Evolutionary conservation across 2,888 invertebrate species (phyloP).

Genomic region (Aspidapion aeneum): DNA sequence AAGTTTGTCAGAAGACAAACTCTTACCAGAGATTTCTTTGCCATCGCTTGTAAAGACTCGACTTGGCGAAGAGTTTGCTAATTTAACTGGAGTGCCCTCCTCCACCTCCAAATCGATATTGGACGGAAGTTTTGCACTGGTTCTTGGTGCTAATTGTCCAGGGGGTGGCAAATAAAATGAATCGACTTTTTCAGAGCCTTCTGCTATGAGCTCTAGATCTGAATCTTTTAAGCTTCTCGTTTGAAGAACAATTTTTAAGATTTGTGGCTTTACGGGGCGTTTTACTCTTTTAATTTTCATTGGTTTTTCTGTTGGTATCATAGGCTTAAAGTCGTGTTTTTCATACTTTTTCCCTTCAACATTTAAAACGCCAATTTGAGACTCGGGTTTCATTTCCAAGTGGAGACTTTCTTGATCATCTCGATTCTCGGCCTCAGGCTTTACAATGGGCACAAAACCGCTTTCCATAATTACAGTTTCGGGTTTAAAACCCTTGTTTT

Average conservation of each 20-base stretch:
- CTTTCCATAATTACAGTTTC: slow-evolving; percentile 78
- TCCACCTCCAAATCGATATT: slow-evolving; percentile 48
- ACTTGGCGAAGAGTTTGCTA: slow-evolving; percentile 45
- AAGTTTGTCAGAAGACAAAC: slow-evolving; percentile 52
- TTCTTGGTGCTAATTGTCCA: slow-evolving; percentile 42
- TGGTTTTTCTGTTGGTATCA: slow-evolving; percentile 67
- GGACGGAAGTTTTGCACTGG: slow-evolving; percentile 37
- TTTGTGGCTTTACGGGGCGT: slow-evolving; percentile 41
- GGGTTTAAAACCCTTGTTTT: slow-evolving; percentile 77
- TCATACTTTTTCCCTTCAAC: slow-evolving; percentile 47
- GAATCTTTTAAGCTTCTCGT: slow-evolving; percentile 29
- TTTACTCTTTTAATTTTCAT: slow-evolving; percentile 36
- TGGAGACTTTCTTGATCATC: slow-evolving; percentile 42
- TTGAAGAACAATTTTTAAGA: slow-evolving; percentile 15
- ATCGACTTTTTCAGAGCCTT: slow-evolving; percentile 69
- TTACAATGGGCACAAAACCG: slow-evolving; percentile 77
- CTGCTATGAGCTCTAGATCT: slow-evolving; percentile 54
- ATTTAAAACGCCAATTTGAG: slow-evolving; percentile 50
- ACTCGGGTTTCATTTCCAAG: slow-evolving; percentile 48
- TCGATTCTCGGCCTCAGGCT: slow-evolving; percentile 54
- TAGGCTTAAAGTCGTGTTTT: slow-evolving; percentile 68
- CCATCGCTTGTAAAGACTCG: slow-evolving; percentile 74
- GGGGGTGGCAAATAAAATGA: slow-evolving; percentile 73
- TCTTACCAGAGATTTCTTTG: slow-evolving; percentile 65
- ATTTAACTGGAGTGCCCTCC: slow-evolving; percentile 30